A percentile compares a stretch with the other conserved stretches of the same genome.
Conservation (phyloP, 2,797 vertebrate genomes). For the Pangasius krempfi region DNA sequence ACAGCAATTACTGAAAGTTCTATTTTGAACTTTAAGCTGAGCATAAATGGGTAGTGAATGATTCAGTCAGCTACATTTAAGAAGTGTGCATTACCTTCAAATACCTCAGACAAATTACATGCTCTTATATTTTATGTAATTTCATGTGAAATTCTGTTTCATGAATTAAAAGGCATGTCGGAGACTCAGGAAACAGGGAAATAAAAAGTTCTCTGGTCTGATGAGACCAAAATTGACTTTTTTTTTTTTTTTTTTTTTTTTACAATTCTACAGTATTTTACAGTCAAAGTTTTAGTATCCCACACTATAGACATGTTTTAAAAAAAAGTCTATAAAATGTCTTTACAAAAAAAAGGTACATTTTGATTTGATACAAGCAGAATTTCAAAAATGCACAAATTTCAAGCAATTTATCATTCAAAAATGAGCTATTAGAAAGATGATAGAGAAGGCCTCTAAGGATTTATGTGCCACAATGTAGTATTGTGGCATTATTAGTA, state of each 20-base stretch:
- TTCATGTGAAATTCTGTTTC: background rate
- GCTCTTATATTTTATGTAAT: background rate
- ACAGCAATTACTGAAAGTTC: background rate
- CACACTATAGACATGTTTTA: no score
- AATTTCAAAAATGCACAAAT: no score
- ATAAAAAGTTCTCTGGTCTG: no score
- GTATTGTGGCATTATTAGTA: no score
- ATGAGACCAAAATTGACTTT: no score
- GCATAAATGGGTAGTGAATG: background rate
- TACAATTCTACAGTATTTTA: no score
- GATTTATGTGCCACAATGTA: background rate
- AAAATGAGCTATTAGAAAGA: background rate
- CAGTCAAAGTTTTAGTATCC: no score
- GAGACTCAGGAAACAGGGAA: background rate
- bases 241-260: background rate
- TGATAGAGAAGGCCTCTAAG: background rate
- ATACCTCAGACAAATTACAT: background rate
- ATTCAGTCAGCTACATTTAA: background rate
- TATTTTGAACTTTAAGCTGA: background rate
- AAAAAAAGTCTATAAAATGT: no score
- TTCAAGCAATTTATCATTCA: no score
- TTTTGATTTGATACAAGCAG: background rate
- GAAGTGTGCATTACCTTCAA: background rate
- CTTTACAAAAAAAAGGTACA: no score
- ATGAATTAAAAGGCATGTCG: no score